Base-by-base conservation (phyloP, 2,888 invertebrate genomes). In the Campoplex nolae region DNA sequence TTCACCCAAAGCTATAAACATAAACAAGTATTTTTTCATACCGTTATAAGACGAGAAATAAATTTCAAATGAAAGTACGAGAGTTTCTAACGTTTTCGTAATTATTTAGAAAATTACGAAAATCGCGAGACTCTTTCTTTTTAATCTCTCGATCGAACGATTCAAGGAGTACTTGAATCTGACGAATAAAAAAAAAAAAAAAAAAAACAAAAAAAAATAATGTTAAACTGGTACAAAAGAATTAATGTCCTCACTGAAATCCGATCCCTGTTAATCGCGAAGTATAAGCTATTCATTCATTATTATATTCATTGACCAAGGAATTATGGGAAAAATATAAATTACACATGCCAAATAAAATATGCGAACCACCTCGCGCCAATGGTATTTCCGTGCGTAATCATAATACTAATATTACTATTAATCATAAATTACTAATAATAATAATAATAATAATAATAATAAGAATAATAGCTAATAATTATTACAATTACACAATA, bases 361-460 rank as follows among this genome's bases (percentile, higher is more conserved):
- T 86, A 82, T 81, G 74, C 84, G 74, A 88, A 89, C 88, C 91
- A 90, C 91, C 92, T 92, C 88, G 88, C 91, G 92, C 91, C 92
- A 91, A 89, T 91, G 92, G 90, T 75, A 70, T 88, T 89, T 89
- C 89, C 89, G 88, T 92, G 84, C 45, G 38, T 65, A 68, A 68
- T 78, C 38, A 48, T 32, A 45, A 71, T 45, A 45, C 65, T 45
- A 80, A 67, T 84, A 84, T 80, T 88, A 71, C 13, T 88, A 65
- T 45, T 62, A 51, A 68, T 78, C 42, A 62, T 28, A 45, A 68
- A 32, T 77, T 51, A 70, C 3, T 80, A 75, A 70, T 84, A 84
- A 83, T 88, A 88, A 88, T 89, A 89, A 88, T 89, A 89, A 80
- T 88, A 89, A 88, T 88, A 83, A 58, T 88, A 89, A 85, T 84